Percentiles rank a stretch among this genome's conserved stretches.
Evolutionary conservation across 2,888 invertebrate genomes (phyloP).

Genomic region (Tromatobia lineatoria): DNA sequence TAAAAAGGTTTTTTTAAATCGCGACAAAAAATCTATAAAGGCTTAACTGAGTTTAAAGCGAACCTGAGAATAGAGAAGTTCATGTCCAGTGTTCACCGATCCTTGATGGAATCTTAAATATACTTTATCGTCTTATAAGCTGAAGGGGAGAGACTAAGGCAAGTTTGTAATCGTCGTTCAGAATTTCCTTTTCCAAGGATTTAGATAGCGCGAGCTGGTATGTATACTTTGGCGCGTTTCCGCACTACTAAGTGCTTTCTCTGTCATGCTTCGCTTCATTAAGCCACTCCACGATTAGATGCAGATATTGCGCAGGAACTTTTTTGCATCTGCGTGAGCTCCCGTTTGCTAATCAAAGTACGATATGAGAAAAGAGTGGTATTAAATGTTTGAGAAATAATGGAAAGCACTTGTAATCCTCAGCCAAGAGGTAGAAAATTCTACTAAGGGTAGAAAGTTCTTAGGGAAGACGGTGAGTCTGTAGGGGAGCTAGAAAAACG

Average conservation of each 20-base stretch:
- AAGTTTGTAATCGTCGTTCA: slow-evolving; percentile 61
- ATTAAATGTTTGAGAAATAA: slow-evolving; percentile 56
- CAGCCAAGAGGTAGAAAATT: slow-evolving; percentile 27
- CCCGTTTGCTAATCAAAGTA: slow-evolving; percentile 53
- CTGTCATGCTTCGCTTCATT: slow-evolving; percentile 67
- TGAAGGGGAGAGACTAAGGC: slow-evolving; percentile 39
- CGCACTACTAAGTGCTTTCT: slow-evolving; percentile 55
- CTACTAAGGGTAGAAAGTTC: slow-evolving; percentile 4
- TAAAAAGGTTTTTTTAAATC: slow-evolving; percentile 43
- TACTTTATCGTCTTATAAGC: slow-evolving; percentile 62
- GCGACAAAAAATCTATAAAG: no score
- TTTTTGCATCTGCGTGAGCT: slow-evolving; percentile 57
- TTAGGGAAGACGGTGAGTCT: neutral
- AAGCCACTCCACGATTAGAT: slow-evolving; percentile 64
- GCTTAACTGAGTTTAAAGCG: slow-evolving; percentile 35
- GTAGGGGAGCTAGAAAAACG: neutral
- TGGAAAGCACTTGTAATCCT: slow-evolving; percentile 47
- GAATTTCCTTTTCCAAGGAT: slow-evolving; percentile 65
- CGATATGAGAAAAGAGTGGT: slow-evolving; percentile 20
- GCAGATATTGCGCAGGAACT: slow-evolving; percentile 58
- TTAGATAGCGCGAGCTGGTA: slow-evolving; percentile 60
- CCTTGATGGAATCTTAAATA: slow-evolving; percentile 53
- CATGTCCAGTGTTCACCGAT: slow-evolving; percentile 55
- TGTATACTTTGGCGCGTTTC: slow-evolving; percentile 22
- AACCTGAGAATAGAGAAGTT: slow-evolving; percentile 28